Conservation (phyloP, 2,888 invertebrate species). For the Sarcophaga variegata region DNA sequence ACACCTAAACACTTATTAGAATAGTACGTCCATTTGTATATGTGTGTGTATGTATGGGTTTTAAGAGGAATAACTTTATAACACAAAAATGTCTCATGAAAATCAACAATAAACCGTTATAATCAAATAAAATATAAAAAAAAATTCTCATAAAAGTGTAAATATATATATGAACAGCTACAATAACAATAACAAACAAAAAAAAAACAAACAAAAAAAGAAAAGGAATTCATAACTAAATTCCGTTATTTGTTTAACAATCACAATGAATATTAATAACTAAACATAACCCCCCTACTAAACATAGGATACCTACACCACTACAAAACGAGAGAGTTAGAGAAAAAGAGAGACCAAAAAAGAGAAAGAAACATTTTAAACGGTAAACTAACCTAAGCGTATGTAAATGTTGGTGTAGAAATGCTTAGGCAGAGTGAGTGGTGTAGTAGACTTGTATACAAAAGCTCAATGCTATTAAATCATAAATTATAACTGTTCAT, state of each 20-base stretch:
- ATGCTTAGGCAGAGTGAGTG: too few relatives aligned
- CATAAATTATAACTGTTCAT: background rate
- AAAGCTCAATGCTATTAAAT: background rate
- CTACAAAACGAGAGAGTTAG: background rate
- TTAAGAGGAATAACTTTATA: background rate
- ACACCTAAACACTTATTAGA: slow-evolving; percentile 13
- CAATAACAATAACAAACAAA: background rate
- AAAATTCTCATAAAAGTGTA: slow-evolving; percentile 24
- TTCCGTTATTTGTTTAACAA: slow-evolving; percentile 59
- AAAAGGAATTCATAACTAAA: slow-evolving; percentile 30
- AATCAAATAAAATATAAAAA: slow-evolving; percentile 19
- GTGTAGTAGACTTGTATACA: background rate
- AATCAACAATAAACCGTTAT: slow-evolving; percentile 3
- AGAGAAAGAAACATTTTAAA: background rate
- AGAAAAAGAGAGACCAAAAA: background rate
- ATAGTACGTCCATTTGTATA: background rate
- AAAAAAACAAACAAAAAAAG: background rate
- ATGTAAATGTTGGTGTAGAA: too few relatives aligned
- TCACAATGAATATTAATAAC: slow-evolving; percentile 62
- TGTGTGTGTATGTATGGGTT: background rate
- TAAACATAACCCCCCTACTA: slow-evolving; percentile 32
- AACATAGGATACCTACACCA: background rate
- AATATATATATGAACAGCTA: background rate
- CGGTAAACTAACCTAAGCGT: too few relatives aligned
- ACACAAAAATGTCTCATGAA: background rate